Conservation (phyloP, 2,888 invertebrate genomes). For the Teleogryllus oceanicus region DNA sequence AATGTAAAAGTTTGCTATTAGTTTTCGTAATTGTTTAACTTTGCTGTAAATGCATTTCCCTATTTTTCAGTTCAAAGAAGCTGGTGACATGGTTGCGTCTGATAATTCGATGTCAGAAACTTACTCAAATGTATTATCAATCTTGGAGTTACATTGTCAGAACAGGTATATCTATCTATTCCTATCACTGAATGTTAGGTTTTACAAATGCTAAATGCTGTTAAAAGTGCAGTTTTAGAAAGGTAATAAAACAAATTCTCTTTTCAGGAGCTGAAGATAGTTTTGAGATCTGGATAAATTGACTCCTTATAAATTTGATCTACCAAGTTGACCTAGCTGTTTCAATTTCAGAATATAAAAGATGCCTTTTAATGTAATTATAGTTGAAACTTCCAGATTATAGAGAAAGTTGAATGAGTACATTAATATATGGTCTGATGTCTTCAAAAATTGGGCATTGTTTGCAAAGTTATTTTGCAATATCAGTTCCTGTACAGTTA, state of each 20-base stretch:
- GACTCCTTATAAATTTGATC: conserved; percentile 79
- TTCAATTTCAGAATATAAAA: conserved; percentile 93
- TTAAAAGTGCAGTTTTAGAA: not conserved
- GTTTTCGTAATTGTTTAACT: too few species aligned
- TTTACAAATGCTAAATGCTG: conserved; percentile 30
- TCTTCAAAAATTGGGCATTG: too few species aligned
- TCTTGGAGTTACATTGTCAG: conserved; percentile 94
- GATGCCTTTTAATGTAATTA: conserved; percentile 76
- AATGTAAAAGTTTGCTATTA: too few species aligned
- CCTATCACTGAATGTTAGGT: not conserved
- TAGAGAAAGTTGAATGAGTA: too few species aligned
- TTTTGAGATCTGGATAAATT: conserved; percentile 81
- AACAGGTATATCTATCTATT: conserved; percentile 60
- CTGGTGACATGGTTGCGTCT: conserved; percentile 92
- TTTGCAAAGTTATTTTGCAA: too few species aligned
- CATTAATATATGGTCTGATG: too few species aligned
- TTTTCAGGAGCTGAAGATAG: conserved; percentile 88
- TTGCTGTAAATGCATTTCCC: conserved; percentile 21
- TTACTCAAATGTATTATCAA: conserved; percentile 75
- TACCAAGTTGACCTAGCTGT: conserved; percentile 96
- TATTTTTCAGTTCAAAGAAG: conserved; percentile 71
- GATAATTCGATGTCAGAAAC: conserved; percentile 79
- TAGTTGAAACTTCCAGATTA: not conserved
- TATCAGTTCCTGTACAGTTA: too few species aligned
- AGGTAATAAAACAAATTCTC: conserved; percentile 30